Percentiles rank a stretch among this genome's conserved stretches.
Conservation (phyloP, 2,888 invertebrate genomes). For the Nasonia oneida region DNA sequence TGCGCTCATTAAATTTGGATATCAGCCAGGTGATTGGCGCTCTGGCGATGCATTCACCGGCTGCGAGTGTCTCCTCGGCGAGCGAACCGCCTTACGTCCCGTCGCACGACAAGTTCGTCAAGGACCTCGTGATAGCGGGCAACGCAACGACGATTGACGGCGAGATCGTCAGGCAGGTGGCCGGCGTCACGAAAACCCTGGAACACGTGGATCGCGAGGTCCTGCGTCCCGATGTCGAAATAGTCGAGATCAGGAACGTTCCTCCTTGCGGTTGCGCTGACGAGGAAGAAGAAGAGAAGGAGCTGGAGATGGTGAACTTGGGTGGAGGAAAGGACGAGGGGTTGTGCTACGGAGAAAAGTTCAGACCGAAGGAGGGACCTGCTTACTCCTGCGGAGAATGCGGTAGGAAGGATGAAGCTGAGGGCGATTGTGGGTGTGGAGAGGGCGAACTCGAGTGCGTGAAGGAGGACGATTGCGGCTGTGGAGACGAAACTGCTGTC, state of each 20-base stretch:
- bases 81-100: slow-evolving; percentile 60
- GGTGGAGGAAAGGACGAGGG: slow-evolving; percentile 59
- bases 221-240: slow-evolving; percentile 54
- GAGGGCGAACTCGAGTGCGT: not conserved
- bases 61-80: slow-evolving; percentile 44
- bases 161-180: slow-evolving; percentile 66
- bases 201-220: slow-evolving; percentile 65
- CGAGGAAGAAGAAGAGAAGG: not conserved
- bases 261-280: slow-evolving; percentile 70
- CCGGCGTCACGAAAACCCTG: slow-evolving; percentile 65
- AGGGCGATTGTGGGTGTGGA: slow-evolving; percentile 33
- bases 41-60: slow-evolving; percentile 71
- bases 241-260: slow-evolving; percentile 66
- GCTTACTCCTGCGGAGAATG: slow-evolving; percentile 69
- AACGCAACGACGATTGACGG: slow-evolving; percentile 64
- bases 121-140: slow-evolving; percentile 64
- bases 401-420: slow-evolving; percentile 20
- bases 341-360: slow-evolving; percentile 70
- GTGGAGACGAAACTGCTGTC: not conserved
- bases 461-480: slow-evolving; percentile 15
- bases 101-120: slow-evolving; percentile 67
- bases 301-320: not conserved
- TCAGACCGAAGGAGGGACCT: slow-evolving; percentile 64
- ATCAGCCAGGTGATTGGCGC: slow-evolving; percentile 70
- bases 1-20: not conserved